A percentile compares a stretch with the other conserved stretches of the same genome.
Conservation (phyloP, 2,888 invertebrate genomes). For the Tachina grossa region DNA sequence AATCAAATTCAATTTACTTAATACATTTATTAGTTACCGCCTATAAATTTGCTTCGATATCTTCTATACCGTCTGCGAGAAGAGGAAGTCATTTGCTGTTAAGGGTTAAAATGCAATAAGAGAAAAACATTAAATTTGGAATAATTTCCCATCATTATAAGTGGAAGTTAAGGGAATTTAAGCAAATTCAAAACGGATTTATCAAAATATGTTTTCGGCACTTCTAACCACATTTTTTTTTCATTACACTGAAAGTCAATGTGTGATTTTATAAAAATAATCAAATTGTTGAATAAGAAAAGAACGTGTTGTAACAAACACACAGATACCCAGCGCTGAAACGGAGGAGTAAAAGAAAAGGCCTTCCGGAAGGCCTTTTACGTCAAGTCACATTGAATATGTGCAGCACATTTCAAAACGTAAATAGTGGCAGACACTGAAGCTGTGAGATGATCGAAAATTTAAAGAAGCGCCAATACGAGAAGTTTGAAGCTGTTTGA, state of each 20-base stretch:
- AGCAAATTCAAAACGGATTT: conserved; percentile 34
- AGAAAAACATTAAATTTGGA: conserved; percentile 33
- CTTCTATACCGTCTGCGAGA: conserved; percentile 13
- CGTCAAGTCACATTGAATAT: too few species aligned
- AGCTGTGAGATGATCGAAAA: too few species aligned
- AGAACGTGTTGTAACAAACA: conserved; percentile 12
- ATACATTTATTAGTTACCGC: conserved; percentile 62
- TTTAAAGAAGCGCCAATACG: too few species aligned
- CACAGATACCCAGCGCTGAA: neutral
- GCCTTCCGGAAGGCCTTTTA: conserved; percentile 1
- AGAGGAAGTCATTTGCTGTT: conserved; percentile 42
- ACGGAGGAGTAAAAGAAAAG: neutral
- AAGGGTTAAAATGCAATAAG: conserved; percentile 59
- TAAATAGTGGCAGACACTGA: too few species aligned
- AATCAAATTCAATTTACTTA: conserved; percentile 39
- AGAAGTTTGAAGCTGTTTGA: too few species aligned
- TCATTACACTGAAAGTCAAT: conserved; percentile 22
- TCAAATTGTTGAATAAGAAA: conserved; percentile 21
- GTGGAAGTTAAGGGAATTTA: conserved; percentile 22
- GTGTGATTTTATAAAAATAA: conserved; percentile 23
- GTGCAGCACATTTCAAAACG: too few species aligned
- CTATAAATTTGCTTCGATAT: conserved; percentile 37
- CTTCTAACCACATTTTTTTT: conserved; percentile 64
- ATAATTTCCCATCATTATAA: conserved; percentile 63
- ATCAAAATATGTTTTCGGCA: conserved; percentile 59